Conservation (phyloP, 35 echinoderm and acorn worm genomes). For the Acanthaster planci region DNA sequence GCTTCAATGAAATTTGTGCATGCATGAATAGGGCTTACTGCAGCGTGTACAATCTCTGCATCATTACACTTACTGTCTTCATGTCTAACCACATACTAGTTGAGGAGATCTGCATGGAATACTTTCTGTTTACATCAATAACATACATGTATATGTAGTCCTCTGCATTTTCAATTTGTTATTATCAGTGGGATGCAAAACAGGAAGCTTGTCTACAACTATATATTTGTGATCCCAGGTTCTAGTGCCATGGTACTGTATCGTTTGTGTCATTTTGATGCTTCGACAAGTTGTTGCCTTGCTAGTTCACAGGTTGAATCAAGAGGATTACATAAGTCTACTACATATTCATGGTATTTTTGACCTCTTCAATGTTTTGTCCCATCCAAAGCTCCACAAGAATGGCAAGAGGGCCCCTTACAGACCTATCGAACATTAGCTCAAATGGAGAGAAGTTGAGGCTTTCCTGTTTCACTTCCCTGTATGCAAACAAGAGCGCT, state of each 20-base stretch:
- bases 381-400: slow-evolving; percentile 34
- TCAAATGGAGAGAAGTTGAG: slow-evolving; percentile 63
- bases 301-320: slow-evolving; percentile 37
- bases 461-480: slow-evolving; percentile 50
- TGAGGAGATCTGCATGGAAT: slow-evolving; percentile 44
- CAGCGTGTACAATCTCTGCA: no score
- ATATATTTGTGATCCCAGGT: no score
- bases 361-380: slow-evolving; percentile 32
- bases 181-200: slow-evolving; percentile 22
- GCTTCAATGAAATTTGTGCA: no score
- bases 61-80: no score
- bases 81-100: background rate
- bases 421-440: slow-evolving; percentile 45
- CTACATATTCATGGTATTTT: slow-evolving; percentile 59
- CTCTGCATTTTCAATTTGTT: slow-evolving; percentile 53
- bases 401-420: slow-evolving; percentile 1
- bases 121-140: slow-evolving; percentile 36
- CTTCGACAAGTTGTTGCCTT: slow-evolving; percentile 36
- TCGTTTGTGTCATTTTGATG: background rate
- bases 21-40: no score
- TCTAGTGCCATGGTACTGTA: no score
- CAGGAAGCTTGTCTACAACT: slow-evolving; percentile 1
- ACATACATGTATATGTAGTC: no score
- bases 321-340: slow-evolving; percentile 51
- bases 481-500: slow-evolving; percentile 54